Evolutionary conservation across 2,888 invertebrate species (phyloP).

Genomic region (Peribatodes rhomboidaria): DNA sequence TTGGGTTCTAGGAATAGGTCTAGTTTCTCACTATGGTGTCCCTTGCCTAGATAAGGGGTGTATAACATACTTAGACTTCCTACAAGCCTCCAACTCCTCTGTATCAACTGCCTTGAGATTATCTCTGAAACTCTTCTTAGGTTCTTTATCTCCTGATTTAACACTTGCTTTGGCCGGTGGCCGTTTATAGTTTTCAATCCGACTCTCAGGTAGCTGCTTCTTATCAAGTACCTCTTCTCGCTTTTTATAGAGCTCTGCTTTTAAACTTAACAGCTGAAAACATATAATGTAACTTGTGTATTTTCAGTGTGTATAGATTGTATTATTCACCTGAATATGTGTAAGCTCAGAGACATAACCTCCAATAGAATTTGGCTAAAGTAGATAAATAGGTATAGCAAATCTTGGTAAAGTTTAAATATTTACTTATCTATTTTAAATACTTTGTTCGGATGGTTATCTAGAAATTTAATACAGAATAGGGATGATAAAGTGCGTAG

Average conservation of each 20-base stretch:
- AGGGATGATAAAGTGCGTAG: neutral
- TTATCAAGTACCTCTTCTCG: constrained; percentile 92
- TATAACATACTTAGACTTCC: constrained; percentile 75
- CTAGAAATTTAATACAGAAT: neutral
- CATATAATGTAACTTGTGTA: neutral
- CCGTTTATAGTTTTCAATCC: constrained; percentile 83
- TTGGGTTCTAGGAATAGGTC: neutral
- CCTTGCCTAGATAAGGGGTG: constrained; percentile 13
- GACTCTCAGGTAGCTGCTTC: constrained; percentile 84
- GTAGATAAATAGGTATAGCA: too few relatives aligned
- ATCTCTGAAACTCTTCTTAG: constrained; percentile 69
- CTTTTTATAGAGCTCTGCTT: constrained; percentile 95
- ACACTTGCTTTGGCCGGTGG: constrained; percentile 70
- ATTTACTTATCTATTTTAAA: too few relatives aligned
- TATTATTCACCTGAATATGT: too few relatives aligned
- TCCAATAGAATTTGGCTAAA: too few relatives aligned
- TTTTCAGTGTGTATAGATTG: too few relatives aligned
- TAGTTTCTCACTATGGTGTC: neutral
- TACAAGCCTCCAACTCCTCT: constrained; percentile 81
- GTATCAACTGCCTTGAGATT: constrained; percentile 71
- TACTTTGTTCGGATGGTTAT: neutral
- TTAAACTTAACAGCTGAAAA: constrained; percentile 90
- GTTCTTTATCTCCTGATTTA: constrained; percentile 63
- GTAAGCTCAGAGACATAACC: too few relatives aligned
- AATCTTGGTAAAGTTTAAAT: too few relatives aligned